A percentile compares a stretch with the other conserved stretches of the same genome.
Conservation (phyloP, 2,797 vertebrate species). For the Clamator glandarius region DNA sequence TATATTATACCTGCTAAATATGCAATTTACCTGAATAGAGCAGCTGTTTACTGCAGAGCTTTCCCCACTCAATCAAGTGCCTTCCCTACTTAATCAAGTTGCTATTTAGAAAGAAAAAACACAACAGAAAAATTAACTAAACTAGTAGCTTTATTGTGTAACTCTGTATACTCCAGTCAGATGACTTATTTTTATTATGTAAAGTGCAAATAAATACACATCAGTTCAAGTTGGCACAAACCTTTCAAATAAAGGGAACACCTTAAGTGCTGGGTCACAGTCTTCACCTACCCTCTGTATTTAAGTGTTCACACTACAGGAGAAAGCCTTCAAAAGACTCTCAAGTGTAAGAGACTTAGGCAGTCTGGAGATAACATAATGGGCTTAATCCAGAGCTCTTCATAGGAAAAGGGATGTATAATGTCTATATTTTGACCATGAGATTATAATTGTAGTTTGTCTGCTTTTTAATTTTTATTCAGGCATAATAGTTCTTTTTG, state of each 20-base stretch:
- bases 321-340: neutral
- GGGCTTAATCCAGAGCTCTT: neutral
- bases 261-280: neutral
- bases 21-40: neutral
- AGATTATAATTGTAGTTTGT: neutral
- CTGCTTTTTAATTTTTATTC: neutral
- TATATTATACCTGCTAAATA: neutral
- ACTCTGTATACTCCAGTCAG: neutral
- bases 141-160: neutral
- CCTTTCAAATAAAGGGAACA: neutral
- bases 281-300: fast-evolving
- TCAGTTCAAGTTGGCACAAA: neutral
- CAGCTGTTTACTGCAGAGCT: neutral
- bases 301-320: neutral
- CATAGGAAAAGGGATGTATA: neutral
- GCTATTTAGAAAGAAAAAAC: neutral
- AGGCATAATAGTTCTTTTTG: neutral
- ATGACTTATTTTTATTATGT: neutral
- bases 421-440: neutral
- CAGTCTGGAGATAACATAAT: neutral
- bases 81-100: neutral
- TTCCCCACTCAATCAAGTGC: neutral
- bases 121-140: neutral
- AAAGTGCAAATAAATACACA: neutral
- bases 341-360: neutral